Base-by-base conservation (phyloP, 1,140 invertebrate genomes). In the Drosophila lini region DNA sequence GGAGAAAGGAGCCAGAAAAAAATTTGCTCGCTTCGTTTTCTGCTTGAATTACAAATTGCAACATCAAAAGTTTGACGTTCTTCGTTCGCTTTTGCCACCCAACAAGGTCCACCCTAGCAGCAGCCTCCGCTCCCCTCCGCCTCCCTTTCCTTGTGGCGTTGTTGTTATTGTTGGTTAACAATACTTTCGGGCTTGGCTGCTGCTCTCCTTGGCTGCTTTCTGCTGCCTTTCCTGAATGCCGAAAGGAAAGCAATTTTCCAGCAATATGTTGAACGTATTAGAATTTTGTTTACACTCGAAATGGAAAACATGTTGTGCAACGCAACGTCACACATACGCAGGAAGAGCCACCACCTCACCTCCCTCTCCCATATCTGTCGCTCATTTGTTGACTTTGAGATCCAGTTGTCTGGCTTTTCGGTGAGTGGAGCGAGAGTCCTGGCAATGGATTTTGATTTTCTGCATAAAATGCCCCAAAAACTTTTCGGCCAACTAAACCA, bases 41-140 rank as follows among this genome's bases (percentile, higher is more conserved):
- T 90, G 86, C 86, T 90, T 90, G 86, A 90, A 90, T 90, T 90
- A 90, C 89, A 91, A 91, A 89, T 91, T 91, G 89, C 89, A 89
- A 91, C 83, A 89, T 91, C 89, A 90, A 90, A 90, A 90, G 86
- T 90, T 90, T 90, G 82, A 90, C 86, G 85, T 88, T 89, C 80
- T 89, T 75, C 77, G 68, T 83, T 83, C 77, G 53, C 75, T 73
- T 78, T 73, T 42, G 34, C 60, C 56, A 59, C 42, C 50, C 44
- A 16, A 5, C 28, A 19, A 31, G 40, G 48, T 34, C 50, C 40
- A 32, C 57, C 28, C 52, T 22, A 13, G 31, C 13, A 16, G 32
- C n/a, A 55, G n/a, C 28, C 22, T 9, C 1, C 47, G 9, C 11
- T 6, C 22, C 28, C 13, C 9, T n/a, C n/a, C n/a, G n/a, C n/a